Evolutionary conservation across 2,113 vertebrate genomes (phyloP), one percentile per base, ranked within the genome.

Genomic region (Lucifuga dentata): DNA sequence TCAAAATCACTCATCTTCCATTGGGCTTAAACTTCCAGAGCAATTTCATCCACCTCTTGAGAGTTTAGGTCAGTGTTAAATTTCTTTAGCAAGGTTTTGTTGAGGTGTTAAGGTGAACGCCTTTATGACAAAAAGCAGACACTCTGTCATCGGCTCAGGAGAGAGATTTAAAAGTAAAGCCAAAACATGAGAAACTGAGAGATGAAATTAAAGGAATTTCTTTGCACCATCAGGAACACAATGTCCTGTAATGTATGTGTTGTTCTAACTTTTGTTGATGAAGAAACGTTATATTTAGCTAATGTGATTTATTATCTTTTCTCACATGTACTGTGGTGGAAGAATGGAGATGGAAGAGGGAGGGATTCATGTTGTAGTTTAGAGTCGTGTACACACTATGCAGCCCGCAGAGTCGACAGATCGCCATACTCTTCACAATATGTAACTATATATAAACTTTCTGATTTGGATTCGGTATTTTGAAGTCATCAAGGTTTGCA

Each of bases 121-220:
- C 39, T 74, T 33, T 8, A 3, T 45, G 58, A 86, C 38, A 71
- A 41, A 69, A 73, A 64, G 59, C 75, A 77, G 65, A 62, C 63
- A 46, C 20, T 55, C 11, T 64, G 40, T 20, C 19, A 15, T 52
- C 39, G 60, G 53, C 51, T 8, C 39, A 35, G 24, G 20, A 64
- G 67, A 57, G n/a, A 44, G 48, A 60, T 73, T 61, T 70, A 61
- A 20, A 53, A 43, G 16, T 39, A 55, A 68, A 53, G 13, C 36
- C 48, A 32, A 68, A 51, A 52, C 43, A 39, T 15, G 16, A 0
- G 2, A 36, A 26, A 13, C 3, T 29, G 46, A 1, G 15, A 19
- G 15, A 50, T 23, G 29, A 39, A 60, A 40, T 19, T 39, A 26
- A 49, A 43, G 15, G 35, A 72, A 61, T 72, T 55, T 56, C 44